Evolutionary conservation across 2,797 vertebrate species (phyloP).

Genomic region (Glyptemys insculpta): DNA sequence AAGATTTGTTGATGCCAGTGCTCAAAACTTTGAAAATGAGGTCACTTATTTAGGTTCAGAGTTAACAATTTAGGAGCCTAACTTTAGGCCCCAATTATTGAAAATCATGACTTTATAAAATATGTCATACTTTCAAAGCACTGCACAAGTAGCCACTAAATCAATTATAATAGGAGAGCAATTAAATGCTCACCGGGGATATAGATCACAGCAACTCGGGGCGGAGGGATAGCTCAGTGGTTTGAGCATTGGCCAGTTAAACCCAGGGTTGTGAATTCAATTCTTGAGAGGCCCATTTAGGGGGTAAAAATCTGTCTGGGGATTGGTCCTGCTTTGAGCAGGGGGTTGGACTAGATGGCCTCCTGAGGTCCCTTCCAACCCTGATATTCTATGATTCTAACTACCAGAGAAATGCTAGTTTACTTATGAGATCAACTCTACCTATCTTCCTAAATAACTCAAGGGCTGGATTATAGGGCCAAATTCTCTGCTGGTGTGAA

Average conservation of each 20-base stretch:
- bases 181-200: not conserved
- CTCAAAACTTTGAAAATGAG: conserved; percentile 23
- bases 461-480: not conserved
- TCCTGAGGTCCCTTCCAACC: no score
- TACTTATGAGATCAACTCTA: not conserved
- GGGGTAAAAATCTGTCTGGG: no score
- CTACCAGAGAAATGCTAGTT: not conserved
- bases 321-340: no score
- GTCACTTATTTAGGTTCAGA: not conserved
- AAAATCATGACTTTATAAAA: conserved; percentile 18
- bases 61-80: conserved; percentile 11
- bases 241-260: no score
- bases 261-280: no score
- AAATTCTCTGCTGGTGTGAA: not conserved
- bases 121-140: not conserved
- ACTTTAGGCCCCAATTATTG: not conserved
- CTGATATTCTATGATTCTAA: no score
- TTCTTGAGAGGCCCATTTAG: no score
- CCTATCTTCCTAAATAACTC: conserved; percentile 26
- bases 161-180: conserved; percentile 3
- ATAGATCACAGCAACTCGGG: not conserved
- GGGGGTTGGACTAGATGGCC: no score
- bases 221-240: no score
- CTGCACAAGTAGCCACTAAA: not conserved
- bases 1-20: conserved; percentile 9